These are phyloP conservation scores for Stenodera caucasica DNA, from an alignment of 2,888 invertebrate genomes.

Conservation along the genomic window DNA sequence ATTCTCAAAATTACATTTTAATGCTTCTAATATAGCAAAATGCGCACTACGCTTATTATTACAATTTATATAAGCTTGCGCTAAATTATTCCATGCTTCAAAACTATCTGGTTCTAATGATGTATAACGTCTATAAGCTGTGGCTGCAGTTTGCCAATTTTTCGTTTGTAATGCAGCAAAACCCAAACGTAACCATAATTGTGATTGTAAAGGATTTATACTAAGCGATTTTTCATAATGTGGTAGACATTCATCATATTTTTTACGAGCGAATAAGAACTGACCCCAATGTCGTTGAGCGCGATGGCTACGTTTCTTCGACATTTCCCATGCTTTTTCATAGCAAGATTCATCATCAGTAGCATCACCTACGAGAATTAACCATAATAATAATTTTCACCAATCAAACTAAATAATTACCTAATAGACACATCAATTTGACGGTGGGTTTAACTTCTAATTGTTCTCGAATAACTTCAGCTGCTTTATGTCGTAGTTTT, in stretches of 20 bases:
- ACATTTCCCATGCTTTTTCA: slow-evolving; percentile 89
- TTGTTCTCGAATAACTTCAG: slow-evolving; percentile 83
- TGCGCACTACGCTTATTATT: slow-evolving; percentile 86
- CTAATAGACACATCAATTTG: slow-evolving; percentile 84
- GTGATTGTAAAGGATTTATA: slow-evolving; percentile 84
- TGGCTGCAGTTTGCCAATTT: slow-evolving; percentile 80
- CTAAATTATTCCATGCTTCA: slow-evolving; percentile 98
- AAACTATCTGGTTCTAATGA: slow-evolving; percentile 85
- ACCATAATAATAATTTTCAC: not conserved
- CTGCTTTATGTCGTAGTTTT: slow-evolving; percentile 86
- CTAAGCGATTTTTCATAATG: slow-evolving; percentile 81
- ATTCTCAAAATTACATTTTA: slow-evolving; percentile 90
- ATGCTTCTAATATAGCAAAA: slow-evolving; percentile 81
- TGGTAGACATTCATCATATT: slow-evolving; percentile 76
- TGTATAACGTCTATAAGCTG: slow-evolving; percentile 84
- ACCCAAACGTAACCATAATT: slow-evolving; percentile 84
- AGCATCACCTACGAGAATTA: slow-evolving; percentile 61
- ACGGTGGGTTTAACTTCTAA: slow-evolving; percentile 77
- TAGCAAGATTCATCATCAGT: slow-evolving; percentile 78
- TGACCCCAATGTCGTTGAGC: slow-evolving; percentile 90
- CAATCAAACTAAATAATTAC: slow-evolving; percentile 33
- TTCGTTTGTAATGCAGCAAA: slow-evolving; percentile 79
- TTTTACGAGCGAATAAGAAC: slow-evolving; percentile 71
- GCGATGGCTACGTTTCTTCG: slow-evolving; percentile 75
- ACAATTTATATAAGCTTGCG: slow-evolving; percentile 87